Evolutionary conservation across 2,113 vertebrate species (phyloP), one percentile per base, ranked within the genome.

Genomic region (Cepphus grylle): DNA sequence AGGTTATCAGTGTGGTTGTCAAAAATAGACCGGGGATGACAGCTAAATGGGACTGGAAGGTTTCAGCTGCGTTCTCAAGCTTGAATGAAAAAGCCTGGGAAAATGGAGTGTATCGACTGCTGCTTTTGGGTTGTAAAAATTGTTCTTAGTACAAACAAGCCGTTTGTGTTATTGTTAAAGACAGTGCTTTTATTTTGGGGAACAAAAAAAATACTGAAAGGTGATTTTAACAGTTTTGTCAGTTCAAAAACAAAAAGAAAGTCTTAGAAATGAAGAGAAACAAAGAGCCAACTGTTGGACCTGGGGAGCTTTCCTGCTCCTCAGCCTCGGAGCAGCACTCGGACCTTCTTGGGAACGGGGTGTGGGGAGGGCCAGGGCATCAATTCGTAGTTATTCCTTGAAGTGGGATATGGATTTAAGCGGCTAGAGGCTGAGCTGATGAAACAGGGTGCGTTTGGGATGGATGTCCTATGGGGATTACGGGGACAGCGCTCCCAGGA

Each of bases 1-100:
- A 88, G 90, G 62, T 94, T 72, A 94, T 97, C 93, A 67, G 89
- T 43, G 77, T 26, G 71, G 53, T n/a, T 97, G 96, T 94, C 90
- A 92, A 8, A 95, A 95, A 81, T 72, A 89, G 93, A 74, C 42
- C 11, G 5, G 62, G 69, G 56, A 5, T 95, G 89, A 76, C 81
- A 94, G 77, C 89, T 91, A 34, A 84, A 81, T 55, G 55, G 67
- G 83, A 3, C 53, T n/a, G 86, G 43, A 30, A 49, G 47, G 20
- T 49, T 49, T 49, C 47, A 47, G 89, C 87, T 40, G 18, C 0
- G 8, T 38, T 81, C 23, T 6, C 23, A 21, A 69, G 72, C 72
- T 77, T 77, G 90, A 67, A 38, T 40, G 81, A 49, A 53, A 49
- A 53, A 84, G 69, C 42, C 59, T 42, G 73, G 95, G 73, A 34